Conservation (phyloP, 2,113 vertebrate genomes). For the Clupea harengus region DNA sequence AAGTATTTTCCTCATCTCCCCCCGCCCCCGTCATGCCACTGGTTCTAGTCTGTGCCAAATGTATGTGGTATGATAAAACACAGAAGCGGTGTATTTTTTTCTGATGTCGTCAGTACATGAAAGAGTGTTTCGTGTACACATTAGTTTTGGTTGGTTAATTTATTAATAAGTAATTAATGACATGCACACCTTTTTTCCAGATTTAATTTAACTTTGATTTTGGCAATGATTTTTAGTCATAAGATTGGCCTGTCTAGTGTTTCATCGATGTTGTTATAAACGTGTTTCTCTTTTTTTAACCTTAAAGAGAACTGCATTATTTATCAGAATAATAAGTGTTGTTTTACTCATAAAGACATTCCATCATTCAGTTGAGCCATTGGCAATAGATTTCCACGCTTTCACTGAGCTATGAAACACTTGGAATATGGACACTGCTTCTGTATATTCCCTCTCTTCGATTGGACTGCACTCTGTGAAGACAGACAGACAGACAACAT, state of each 20-base stretch:
- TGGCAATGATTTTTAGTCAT: not conserved
- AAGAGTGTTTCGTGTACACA: not conserved
- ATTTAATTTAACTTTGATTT: not conserved
- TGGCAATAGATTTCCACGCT: not conserved
- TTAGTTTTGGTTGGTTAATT: not conserved
- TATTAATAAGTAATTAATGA: not conserved
- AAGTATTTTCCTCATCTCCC: not conserved
- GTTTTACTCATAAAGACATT: not conserved
- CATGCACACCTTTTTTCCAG: not conserved
- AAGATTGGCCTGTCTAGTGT: slow-evolving; percentile 2
- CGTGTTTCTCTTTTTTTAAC: not conserved
- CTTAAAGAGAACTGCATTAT: not conserved
- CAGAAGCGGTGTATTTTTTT: not conserved
- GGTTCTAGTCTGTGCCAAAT: not conserved
- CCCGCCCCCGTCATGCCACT: not conserved
- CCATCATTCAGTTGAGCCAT: not conserved
- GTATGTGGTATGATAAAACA: not conserved
- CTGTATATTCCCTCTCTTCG: not conserved
- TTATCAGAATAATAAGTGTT: slow-evolving; percentile 4
- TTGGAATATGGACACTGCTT: slow-evolving; percentile 1
- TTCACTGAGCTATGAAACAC: not conserved
- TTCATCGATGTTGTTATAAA: not conserved
- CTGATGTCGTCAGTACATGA: not conserved
- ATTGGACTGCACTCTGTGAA: not conserved
- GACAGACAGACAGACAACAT: not conserved